Percentiles rank a stretch among this genome's conserved stretches.
phyloP scores from a whole-genome alignment of 2,113 vertebrate genomes.

The Rafetus swinhoei region DNA sequence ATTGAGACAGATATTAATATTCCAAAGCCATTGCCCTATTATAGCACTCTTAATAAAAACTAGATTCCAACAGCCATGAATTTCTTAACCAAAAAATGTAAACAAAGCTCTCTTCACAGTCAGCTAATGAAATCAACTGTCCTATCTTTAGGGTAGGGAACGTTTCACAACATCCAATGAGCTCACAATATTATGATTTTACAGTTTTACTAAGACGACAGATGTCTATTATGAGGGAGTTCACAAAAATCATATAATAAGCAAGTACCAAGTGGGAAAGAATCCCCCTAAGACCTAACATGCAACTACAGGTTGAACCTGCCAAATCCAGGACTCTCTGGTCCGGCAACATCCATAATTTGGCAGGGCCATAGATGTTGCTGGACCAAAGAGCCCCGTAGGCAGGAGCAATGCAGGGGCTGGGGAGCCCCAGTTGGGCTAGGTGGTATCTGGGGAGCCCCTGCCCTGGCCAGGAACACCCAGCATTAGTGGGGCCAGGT shows the following conservation, averaged over 20 bases:
- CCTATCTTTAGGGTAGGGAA: neutral
- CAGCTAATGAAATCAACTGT: neutral
- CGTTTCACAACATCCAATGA: neutral
- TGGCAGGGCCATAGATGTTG: too few relatives aligned
- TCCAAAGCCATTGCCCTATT: neutral
- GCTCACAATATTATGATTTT: neutral
- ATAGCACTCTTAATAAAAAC: neutral
- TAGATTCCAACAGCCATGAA: neutral
- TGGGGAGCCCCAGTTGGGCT: too few relatives aligned
- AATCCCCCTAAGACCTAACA: neutral
- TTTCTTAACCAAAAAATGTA: rapidly evolving
- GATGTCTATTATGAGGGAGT: neutral
- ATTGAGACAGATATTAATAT: neutral
- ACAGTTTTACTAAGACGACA: neutral
- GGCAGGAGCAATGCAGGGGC: too few relatives aligned
- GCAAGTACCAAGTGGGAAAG: neutral
- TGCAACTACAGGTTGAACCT: neutral
- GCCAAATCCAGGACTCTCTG: too few relatives aligned
- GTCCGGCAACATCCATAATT: too few relatives aligned
- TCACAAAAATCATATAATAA: neutral
- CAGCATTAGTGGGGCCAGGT: too few relatives aligned
- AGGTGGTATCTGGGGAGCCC: too few relatives aligned
- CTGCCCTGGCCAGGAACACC: too few relatives aligned
- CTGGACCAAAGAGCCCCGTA: too few relatives aligned
- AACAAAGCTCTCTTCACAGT: neutral